Evolutionary conservation across 2,797 vertebrate genomes (phyloP).

Genomic region (Vespertilio murinus): DNA sequence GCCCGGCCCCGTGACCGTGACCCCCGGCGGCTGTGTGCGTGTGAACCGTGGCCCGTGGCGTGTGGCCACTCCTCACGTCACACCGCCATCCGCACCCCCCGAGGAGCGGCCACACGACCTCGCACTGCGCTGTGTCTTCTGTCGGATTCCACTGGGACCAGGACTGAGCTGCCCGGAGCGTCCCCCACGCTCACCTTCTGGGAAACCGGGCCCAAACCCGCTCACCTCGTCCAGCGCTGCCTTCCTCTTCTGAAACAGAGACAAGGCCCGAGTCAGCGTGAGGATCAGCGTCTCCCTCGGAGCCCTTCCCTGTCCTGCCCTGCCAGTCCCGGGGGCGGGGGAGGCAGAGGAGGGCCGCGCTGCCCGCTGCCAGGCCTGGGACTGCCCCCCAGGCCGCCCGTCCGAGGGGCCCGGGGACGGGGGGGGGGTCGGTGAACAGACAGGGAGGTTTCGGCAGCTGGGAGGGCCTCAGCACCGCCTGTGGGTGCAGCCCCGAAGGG

Average conservation of each 20-base stretch:
- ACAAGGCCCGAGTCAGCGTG: neutral
- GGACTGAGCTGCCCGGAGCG: neutral
- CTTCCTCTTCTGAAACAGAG: slow-evolving; percentile 82
- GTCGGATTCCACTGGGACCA: too few species aligned
- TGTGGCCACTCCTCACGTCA: too few species aligned
- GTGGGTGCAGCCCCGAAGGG: neutral
- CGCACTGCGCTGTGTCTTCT: too few species aligned
- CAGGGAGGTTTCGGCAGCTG: neutral
- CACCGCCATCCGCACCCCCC: too few species aligned
- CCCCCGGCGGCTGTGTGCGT: too few species aligned
- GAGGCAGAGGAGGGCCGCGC: neutral
- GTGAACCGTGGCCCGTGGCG: too few species aligned
- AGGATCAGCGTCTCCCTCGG: neutral
- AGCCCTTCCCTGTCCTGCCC: neutral
- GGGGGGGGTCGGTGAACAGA: neutral
- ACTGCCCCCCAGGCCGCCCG: accelerated
- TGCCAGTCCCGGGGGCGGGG: neutral
- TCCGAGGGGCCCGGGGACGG: accelerated
- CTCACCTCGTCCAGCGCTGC: slow-evolving; percentile 81
- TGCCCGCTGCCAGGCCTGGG: neutral
- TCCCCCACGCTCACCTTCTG: neutral
- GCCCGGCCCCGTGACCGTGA: neutral
- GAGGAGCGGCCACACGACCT: too few species aligned
- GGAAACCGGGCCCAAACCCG: neutral
- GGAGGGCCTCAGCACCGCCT: neutral